phyloP scores from a whole-genome alignment of 2,888 invertebrate genomes.

The Mactromeris polynyma region DNA sequence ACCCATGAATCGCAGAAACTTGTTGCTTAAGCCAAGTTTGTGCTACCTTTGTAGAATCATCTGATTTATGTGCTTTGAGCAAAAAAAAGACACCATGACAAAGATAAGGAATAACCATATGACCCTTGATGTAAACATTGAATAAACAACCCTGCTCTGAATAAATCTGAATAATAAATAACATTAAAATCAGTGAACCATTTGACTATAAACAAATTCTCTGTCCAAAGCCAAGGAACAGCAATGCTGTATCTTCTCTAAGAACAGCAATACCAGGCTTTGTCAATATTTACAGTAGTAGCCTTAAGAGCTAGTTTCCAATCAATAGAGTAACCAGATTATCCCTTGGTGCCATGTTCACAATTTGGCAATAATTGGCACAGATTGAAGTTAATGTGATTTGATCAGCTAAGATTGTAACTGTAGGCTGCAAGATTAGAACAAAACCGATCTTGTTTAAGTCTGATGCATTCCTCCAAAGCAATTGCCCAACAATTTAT shows the following conservation, averaged over 20 bases:
- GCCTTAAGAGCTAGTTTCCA: conserved; percentile 26
- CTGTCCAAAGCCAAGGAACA: neutral
- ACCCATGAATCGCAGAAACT: too few relatives aligned
- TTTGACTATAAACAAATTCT: neutral
- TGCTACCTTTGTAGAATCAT: too few relatives aligned
- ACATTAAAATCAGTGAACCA: conserved; percentile 13
- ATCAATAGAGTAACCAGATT: conserved; percentile 40
- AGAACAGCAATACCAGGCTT: neutral
- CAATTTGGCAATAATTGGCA: conserved; percentile 38
- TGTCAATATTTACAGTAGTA: conserved; percentile 38
- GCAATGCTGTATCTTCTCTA: neutral
- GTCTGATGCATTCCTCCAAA: conserved; percentile 3
- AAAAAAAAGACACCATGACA: too few relatives aligned
- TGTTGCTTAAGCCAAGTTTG: too few relatives aligned
- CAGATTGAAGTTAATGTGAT: conserved; percentile 36
- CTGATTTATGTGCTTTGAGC: too few relatives aligned
- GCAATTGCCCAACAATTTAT: neutral
- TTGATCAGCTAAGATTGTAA: conserved; percentile 9
- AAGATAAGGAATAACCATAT: neutral
- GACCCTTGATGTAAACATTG: neutral
- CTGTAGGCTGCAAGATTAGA: neutral
- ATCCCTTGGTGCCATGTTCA: conserved; percentile 28
- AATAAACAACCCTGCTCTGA: conserved; percentile 3
- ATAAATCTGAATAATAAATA: conserved; percentile 10
- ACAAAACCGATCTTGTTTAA: neutral